Percentiles rank a stretch among this genome's conserved stretches.
phyloP scores from a whole-genome alignment of 2,113 vertebrate genomes.

The Apaloderma vittatum region DNA sequence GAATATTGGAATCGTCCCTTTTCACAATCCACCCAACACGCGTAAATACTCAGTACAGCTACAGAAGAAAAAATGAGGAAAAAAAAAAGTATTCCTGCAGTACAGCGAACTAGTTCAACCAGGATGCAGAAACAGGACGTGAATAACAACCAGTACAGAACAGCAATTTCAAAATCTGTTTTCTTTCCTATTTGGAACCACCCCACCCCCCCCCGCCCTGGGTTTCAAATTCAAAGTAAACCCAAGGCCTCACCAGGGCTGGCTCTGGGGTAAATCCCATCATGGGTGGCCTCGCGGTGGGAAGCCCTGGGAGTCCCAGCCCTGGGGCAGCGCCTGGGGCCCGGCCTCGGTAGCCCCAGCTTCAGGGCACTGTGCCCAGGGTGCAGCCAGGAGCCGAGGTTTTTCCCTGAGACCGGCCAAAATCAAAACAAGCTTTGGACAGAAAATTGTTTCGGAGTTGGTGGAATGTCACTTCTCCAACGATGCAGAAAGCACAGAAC shows the following conservation, averaged over 20 bases:
- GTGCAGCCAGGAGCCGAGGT: neutral
- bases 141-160: neutral
- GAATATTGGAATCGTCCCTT: neutral
- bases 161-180: neutral
- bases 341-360: accelerated
- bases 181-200: neutral
- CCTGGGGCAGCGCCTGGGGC: neutral
- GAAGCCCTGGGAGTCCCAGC: neutral
- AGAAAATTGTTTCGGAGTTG: neutral
- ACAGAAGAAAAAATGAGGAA: neutral
- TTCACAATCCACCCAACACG: neutral
- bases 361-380: neutral
- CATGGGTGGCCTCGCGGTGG: accelerated
- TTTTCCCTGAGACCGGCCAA: neutral
- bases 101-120: neutral
- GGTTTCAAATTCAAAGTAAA: neutral
- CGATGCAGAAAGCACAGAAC: accelerated
- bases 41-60: neutral
- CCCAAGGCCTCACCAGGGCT: neutral
- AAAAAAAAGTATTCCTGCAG: neutral
- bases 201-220: accelerated
- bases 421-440: neutral
- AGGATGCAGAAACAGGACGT: neutral
- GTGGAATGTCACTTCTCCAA: neutral
- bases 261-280: neutral